A percentile compares a stretch with the other conserved stretches of the same genome.
phyloP scores from a whole-genome alignment of 2,888 invertebrate genomes.

The Ectemnius cavifrons region DNA sequence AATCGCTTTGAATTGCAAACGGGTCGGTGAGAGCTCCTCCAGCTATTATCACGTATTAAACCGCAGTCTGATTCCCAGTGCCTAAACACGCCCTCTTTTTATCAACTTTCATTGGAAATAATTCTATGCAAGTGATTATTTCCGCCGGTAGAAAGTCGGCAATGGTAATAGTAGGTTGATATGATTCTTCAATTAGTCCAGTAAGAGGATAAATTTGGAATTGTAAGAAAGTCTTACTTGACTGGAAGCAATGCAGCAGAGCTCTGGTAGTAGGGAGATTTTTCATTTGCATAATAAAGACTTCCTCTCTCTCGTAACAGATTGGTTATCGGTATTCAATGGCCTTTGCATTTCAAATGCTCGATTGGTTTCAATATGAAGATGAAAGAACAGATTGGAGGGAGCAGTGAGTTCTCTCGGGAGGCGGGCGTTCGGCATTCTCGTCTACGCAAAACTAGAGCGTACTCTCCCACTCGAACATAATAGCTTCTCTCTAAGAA shows the following conservation, averaged over 20 bases:
- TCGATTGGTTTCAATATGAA: not conserved
- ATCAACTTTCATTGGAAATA: no score
- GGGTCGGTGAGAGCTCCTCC: not conserved
- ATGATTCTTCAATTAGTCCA: not conserved
- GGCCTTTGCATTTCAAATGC: conserved; percentile 1
- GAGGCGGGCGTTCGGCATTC: no score
- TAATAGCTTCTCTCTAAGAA: no score
- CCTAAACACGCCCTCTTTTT: no score
- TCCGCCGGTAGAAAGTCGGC: no score
- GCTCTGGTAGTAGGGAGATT: not conserved
- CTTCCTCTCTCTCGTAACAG: not conserved
- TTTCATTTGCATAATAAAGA: conserved; percentile 2
- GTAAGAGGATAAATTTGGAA: not conserved
- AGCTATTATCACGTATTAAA: no score
- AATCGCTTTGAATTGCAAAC: conserved; percentile 7
- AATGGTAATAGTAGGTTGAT: no score
- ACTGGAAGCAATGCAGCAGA: no score
- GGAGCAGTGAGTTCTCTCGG: not conserved
- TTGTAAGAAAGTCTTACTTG: not conserved
- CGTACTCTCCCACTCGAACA: no score
- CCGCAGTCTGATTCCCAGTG: no score
- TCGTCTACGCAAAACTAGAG: no score
- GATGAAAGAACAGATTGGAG: not conserved
- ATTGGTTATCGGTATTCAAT: conserved; percentile 2
- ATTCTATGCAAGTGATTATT: no score